Evolutionary conservation across 1,140 invertebrate species (phyloP).

Genomic region (Aphidius gifuensis): DNA sequence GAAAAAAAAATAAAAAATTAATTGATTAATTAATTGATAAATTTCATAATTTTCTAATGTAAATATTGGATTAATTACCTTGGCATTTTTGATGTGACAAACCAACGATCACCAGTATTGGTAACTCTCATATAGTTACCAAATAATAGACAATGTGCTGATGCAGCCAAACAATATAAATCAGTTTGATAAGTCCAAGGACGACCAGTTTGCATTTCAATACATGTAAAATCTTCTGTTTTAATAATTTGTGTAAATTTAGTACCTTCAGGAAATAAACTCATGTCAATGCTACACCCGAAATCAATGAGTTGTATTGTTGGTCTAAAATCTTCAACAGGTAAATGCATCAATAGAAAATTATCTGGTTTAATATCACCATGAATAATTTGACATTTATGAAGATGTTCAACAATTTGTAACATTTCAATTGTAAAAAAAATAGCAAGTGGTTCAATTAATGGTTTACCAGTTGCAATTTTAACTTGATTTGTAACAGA

Average conservation of each 20-base stretch:
- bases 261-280: conserved; percentile 72
- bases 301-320: conserved; percentile 82
- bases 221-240: conserved; percentile 77
- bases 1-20: conserved; percentile 32
- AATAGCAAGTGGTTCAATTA: conserved; percentile 71
- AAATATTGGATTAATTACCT: conserved; percentile 50
- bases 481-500: conserved; percentile 71
- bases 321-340: conserved; percentile 60
- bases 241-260: conserved; percentile 72
- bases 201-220: conserved; percentile 80
- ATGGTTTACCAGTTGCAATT: conserved; percentile 62
- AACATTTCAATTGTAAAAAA: conserved; percentile 85
- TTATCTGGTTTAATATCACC: conserved; percentile 98
- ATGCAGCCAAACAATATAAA: conserved; percentile 81
- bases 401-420: conserved; percentile 83
- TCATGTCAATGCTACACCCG: conserved; percentile 87
- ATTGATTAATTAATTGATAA: conserved; percentile 7
- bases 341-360: conserved; percentile 76
- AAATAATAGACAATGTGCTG: conserved; percentile 81
- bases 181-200: conserved; percentile 94
- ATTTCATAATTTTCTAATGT: too few relatives aligned
- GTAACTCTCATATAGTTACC: conserved; percentile 83
- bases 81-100: conserved; percentile 65
- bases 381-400: conserved; percentile 89
- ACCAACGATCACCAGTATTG: conserved; percentile 64